phyloP scores from a whole-genome alignment of 1,140 invertebrate genomes.

The Papilio xuthus region DNA sequence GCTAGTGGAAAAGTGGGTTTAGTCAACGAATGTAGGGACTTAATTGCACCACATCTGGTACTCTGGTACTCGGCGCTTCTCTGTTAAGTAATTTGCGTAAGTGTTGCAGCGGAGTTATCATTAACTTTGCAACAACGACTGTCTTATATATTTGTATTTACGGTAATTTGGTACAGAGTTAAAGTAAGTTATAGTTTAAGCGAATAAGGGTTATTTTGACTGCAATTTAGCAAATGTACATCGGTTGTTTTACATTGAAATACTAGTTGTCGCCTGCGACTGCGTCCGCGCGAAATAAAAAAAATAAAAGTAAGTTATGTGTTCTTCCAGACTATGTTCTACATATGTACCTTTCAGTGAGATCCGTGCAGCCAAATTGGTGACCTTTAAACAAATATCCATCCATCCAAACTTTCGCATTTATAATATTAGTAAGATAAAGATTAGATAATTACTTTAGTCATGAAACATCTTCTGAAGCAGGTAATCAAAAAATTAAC shows the following conservation, averaged over 20 bases:
- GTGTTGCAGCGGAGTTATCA: conserved; percentile 20
- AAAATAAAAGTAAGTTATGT: too few species aligned
- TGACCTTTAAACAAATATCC: too few species aligned
- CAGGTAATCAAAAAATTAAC: too few species aligned
- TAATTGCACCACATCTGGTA: conserved; percentile 22
- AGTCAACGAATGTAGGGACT: conserved; percentile 13
- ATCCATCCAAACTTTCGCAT: too few species aligned
- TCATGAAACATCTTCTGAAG: too few species aligned
- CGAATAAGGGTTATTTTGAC: background rate
- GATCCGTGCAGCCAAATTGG: too few species aligned
- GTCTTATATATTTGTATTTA: conserved; percentile 3
- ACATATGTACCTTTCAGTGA: too few species aligned
- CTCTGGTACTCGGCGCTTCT: conserved; percentile 5
- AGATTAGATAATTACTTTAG: too few species aligned
- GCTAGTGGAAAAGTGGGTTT: background rate
- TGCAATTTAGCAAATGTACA: background rate
- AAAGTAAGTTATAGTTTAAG: background rate
- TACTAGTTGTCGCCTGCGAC: too few species aligned
- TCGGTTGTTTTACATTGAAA: background rate
- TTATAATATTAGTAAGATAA: too few species aligned
- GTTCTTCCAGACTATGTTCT: too few species aligned
- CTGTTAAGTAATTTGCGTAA: conserved; percentile 20
- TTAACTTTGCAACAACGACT: conserved; percentile 2
- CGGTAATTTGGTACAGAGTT: background rate
- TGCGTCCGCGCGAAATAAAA: too few species aligned